phyloP scores from a whole-genome alignment of 2,888 invertebrate species.

The Andrena bucephala region DNA sequence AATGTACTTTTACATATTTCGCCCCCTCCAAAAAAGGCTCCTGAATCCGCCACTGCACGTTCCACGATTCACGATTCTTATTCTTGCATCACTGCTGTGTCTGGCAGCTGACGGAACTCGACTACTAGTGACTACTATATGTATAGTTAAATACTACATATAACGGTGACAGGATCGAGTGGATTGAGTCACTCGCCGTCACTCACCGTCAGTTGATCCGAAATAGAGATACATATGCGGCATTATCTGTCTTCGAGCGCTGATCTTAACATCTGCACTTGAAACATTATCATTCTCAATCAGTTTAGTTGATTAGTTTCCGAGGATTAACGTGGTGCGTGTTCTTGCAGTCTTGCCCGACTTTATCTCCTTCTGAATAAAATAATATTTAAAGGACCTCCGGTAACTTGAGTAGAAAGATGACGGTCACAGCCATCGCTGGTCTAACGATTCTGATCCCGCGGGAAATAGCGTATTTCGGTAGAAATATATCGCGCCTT shows the following conservation, averaged over 20 bases:
- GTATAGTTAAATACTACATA: too few species aligned
- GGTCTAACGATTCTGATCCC: conserved; percentile 33
- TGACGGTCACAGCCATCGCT: conserved; percentile 30
- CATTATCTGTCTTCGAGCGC: background rate
- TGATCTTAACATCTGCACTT: conserved; percentile 15
- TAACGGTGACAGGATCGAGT: conserved; percentile 7
- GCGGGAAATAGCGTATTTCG: conserved; percentile 39
- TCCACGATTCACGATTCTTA: background rate
- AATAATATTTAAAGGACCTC: background rate
- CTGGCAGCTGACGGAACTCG: background rate
- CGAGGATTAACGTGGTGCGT: background rate
- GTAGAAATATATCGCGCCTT: conserved; percentile 44
- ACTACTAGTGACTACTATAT: background rate
- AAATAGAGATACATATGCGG: background rate
- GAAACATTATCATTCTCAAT: background rate
- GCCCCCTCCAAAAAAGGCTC: too few species aligned
- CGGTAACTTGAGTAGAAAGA: background rate
- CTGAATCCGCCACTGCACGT: too few species aligned
- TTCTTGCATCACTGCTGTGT: background rate
- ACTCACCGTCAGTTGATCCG: conserved; percentile 8
- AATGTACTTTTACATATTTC: too few species aligned
- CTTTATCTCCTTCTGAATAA: background rate
- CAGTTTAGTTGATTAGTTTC: conserved; percentile 4
- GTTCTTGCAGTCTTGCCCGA: background rate
- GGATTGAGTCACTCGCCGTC: too few species aligned